Evolutionary conservation across 2,888 invertebrate species (phyloP).

Genomic region (Euzophera pinguis): DNA sequence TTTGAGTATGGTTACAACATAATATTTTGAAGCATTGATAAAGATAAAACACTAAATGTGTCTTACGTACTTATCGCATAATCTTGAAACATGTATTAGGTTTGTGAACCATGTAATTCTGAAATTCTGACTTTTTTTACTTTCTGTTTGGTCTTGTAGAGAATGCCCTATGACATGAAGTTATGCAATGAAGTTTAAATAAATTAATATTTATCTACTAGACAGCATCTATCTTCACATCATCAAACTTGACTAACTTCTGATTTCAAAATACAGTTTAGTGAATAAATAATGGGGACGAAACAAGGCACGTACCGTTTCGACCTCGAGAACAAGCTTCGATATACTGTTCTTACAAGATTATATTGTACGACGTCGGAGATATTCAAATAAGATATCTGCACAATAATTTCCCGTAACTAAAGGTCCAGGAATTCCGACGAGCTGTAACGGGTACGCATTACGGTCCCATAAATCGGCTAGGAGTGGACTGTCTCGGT

Average conservation of each 20-base stretch:
- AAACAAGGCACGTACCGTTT: slow-evolving; percentile 11
- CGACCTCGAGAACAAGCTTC: slow-evolving; percentile 16
- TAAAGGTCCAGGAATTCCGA: slow-evolving; percentile 26
- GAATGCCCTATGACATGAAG: too few relatives aligned
- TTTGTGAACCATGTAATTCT: too few relatives aligned
- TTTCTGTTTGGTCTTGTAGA: too few relatives aligned
- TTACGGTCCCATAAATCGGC: slow-evolving; percentile 43
- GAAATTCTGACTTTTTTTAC: too few relatives aligned
- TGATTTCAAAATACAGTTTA: background rate
- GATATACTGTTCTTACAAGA: slow-evolving; percentile 23
- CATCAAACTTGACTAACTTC: background rate
- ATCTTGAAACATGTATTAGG: too few relatives aligned
- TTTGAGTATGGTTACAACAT: too few relatives aligned
- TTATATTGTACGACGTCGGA: slow-evolving; percentile 28
- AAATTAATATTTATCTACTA: background rate
- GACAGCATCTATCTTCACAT: background rate
- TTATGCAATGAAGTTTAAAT: too few relatives aligned
- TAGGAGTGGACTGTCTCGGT: background rate
- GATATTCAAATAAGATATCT: slow-evolving; percentile 38
- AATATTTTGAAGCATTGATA: too few relatives aligned
- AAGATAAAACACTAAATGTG: too few relatives aligned
- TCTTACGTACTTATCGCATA: too few relatives aligned
- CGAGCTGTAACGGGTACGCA: slow-evolving; percentile 30
- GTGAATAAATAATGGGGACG: background rate
- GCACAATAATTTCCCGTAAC: slow-evolving; percentile 35